Evolutionary conservation across 2,113 vertebrate genomes (phyloP), one percentile per base, ranked within the genome.

Genomic region (Monarcha castaneiventris): DNA sequence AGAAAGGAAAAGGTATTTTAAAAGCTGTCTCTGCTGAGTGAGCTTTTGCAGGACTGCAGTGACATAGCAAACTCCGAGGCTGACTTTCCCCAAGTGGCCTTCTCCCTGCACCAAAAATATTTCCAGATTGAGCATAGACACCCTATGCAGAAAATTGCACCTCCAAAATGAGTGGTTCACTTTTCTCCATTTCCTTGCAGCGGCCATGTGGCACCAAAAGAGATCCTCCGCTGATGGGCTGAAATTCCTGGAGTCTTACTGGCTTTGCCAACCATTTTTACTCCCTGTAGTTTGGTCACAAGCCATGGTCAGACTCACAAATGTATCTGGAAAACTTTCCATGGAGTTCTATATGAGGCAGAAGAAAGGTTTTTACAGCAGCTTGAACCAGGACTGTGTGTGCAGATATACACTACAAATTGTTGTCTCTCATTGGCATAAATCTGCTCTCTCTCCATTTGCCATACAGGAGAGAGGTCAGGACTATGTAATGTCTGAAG

Each of bases 11-110:
- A 88, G 69, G 56, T n/a, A 74, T 90, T 84, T 91, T 77, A 62
- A 92, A 95, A 86, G 68, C 91, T 58, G 52, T 52, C n/a, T 91
- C 63, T 0, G 16, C 54, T 93, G 94, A 96, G 58, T 91, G 93
- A 96, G 58, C 33, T 43, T 92, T 86, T 80, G 58, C 91, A 96
- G 93, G 64, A 17, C 71, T 19, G 46, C 17, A 3, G 43, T 4
- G 7, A 55, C 18, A 5, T 2, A 61, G 71, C 30, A 62, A 25
- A 13, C 44, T 56, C 62, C 0, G 0, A 69, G n/a, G 49, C 4
- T 3, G 7, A 77, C 75, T 51, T 77, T 90, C 79, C 29, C 51
- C 59, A 90, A 7, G 3, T 22, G 16, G 32, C 5, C 49, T 76
- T 72, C 9, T 81, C 52, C 22, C n/a, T 75, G 52, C n/a, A 15